Evolutionary conservation across 2,888 invertebrate genomes (phyloP).

Genomic region (Noctua janthina): DNA sequence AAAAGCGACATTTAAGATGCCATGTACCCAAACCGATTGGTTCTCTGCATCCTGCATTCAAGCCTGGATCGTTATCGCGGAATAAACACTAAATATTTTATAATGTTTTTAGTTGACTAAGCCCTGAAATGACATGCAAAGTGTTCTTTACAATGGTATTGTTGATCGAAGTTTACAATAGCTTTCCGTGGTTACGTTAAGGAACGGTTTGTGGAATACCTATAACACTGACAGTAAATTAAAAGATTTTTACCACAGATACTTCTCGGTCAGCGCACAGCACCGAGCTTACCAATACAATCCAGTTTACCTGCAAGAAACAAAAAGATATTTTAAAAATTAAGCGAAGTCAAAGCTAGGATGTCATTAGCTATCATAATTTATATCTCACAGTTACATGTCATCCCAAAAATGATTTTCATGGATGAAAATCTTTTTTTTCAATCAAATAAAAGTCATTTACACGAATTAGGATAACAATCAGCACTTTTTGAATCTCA

Average conservation of each 20-base stretch:
- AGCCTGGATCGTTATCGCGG: background rate
- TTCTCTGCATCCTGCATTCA: background rate
- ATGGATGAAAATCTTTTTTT: too few relatives aligned
- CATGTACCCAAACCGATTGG: too few relatives aligned
- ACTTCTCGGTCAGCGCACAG: background rate
- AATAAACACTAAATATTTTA: background rate
- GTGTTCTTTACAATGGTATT: background rate
- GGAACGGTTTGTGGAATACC: background rate
- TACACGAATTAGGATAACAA: too few relatives aligned
- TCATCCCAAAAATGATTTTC: too few relatives aligned
- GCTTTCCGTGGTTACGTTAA: background rate
- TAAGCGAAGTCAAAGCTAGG: background rate
- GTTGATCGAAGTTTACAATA: background rate
- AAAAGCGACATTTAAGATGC: too few relatives aligned
- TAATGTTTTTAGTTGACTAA: background rate
- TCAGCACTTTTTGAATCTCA: too few relatives aligned
- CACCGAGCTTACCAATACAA: background rate
- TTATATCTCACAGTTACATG: background rate
- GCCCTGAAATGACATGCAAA: background rate
- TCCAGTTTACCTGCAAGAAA: constrained; percentile 18
- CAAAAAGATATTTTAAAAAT: background rate
- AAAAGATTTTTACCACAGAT: background rate
- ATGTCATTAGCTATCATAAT: background rate
- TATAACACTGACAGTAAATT: background rate
- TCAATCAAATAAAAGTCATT: too few relatives aligned